These are phyloP conservation scores for Apteryx mantelli DNA, from an alignment of 2,113 vertebrate genomes.

Conservation along the genomic window DNA sequence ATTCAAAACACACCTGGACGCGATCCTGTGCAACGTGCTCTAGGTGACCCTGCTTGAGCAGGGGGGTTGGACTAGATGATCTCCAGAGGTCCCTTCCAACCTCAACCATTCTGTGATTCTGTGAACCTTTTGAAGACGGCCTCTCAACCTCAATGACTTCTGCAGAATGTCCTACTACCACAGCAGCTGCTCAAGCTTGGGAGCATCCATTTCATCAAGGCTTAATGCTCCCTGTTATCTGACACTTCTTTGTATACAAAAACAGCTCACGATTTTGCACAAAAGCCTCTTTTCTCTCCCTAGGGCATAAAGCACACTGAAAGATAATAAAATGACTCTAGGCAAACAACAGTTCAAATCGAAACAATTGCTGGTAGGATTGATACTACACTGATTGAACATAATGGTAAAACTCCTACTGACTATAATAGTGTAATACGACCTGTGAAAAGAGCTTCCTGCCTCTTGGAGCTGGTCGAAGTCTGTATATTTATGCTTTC, in stretches of 20 bases:
- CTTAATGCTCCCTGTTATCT: not conserved
- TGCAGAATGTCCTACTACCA: not conserved
- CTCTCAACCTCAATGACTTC: not conserved
- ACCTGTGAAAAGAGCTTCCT: not conserved
- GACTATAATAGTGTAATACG: not conserved
- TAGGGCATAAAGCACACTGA: not conserved
- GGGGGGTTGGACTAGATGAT: no score
- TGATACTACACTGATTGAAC: constrained; percentile 5
- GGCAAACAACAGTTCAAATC: constrained; percentile 6
- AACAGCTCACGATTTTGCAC: not conserved
- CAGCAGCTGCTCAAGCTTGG: not conserved
- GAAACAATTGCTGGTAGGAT: constrained; percentile 15
- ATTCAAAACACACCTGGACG: no score
- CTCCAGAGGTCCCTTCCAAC: no score
- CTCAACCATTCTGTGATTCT: no score
- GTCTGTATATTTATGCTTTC: not conserved
- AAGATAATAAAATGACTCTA: constrained; percentile 22
- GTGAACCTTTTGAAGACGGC: not conserved
- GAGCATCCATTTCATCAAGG: not conserved
- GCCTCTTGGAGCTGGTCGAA: not conserved
- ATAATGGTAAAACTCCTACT: not conserved
- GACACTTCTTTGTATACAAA: not conserved
- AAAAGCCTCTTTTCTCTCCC: not conserved
- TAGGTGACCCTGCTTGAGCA: no score
- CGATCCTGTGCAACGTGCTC: no score